phyloP scores from a whole-genome alignment of 2,113 vertebrate species.

The Miniopterus natalensis region DNA sequence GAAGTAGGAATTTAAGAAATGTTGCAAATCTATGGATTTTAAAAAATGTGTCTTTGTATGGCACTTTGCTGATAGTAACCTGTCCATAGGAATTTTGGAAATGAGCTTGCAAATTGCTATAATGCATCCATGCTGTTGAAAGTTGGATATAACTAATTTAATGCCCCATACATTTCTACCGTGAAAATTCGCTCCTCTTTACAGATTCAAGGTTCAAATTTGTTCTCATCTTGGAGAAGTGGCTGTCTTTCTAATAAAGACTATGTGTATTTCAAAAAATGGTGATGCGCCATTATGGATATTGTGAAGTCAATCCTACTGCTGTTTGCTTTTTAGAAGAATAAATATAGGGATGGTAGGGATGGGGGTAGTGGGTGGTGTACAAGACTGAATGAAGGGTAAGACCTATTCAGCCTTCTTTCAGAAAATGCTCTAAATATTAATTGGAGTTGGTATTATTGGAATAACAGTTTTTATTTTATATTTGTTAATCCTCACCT shows the following conservation, averaged over 20 bases:
- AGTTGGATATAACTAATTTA: conserved; percentile 27
- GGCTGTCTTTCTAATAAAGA: not conserved
- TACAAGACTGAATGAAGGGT: not conserved
- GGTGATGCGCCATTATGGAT: not conserved
- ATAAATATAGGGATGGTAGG: not conserved
- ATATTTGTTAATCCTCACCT: too few species aligned
- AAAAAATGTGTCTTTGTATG: not conserved
- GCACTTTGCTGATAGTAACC: not conserved
- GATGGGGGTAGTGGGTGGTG: not conserved
- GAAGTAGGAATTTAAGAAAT: conserved; percentile 43
- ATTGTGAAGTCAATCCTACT: not conserved
- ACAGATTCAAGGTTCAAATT: not conserved
- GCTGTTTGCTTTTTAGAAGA: conserved; percentile 18
- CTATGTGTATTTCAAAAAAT: conserved; percentile 14
- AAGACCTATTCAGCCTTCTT: not conserved
- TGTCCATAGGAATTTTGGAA: conserved; percentile 19
- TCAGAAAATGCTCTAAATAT: conserved; percentile 49
- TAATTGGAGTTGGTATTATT: not conserved
- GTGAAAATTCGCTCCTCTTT: not conserved
- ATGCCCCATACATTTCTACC: conserved; percentile 1
- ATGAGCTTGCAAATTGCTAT: not conserved
- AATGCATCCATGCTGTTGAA: not conserved
- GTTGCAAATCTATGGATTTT: not conserved
- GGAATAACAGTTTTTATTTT: conserved; percentile 52
- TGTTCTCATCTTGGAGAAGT: not conserved